These are phyloP conservation scores for Iphiclides podalirius DNA, from an alignment of 2,888 invertebrate genomes.

Conservation along the genomic window DNA sequence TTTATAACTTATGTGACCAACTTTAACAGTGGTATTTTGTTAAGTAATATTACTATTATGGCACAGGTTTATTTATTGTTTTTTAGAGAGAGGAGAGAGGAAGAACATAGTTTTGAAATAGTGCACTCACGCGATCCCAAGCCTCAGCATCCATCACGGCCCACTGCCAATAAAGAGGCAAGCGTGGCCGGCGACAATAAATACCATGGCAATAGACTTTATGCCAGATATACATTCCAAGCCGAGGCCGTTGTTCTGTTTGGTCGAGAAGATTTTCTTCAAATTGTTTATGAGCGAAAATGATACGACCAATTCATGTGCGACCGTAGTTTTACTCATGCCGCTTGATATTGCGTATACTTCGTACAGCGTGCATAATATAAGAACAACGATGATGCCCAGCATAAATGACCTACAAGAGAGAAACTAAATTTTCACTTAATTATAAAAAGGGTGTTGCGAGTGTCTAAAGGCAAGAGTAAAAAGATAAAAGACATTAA, in stretches of 20 bases:
- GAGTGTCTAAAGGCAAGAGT: background rate
- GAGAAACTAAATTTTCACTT: too few species aligned
- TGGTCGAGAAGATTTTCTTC: slow-evolving; percentile 79
- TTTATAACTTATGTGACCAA: too few species aligned
- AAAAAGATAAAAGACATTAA: too few species aligned
- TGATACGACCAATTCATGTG: slow-evolving; percentile 57
- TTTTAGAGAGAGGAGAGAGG: too few species aligned
- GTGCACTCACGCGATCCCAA: slow-evolving; percentile 76
- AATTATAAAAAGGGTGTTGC: background rate
- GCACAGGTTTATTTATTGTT: too few species aligned
- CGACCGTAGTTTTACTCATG: slow-evolving; percentile 45
- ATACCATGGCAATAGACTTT: slow-evolving; percentile 83
- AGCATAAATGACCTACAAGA: slow-evolving; percentile 69
- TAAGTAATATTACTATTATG: too few species aligned
- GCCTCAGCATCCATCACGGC: slow-evolving; percentile 84
- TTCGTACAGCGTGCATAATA: slow-evolving; percentile 73
- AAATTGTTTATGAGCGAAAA: slow-evolving; percentile 82
- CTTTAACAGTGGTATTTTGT: too few species aligned
- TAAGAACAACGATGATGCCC: slow-evolving; percentile 61
- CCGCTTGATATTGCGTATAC: slow-evolving; percentile 51
- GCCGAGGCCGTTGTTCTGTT: slow-evolving; percentile 78
- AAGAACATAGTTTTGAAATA: background rate
- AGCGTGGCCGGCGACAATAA: slow-evolving; percentile 84
- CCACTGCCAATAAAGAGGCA: slow-evolving; percentile 84
- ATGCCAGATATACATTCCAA: slow-evolving; percentile 84